Percentiles rank a stretch among this genome's conserved stretches.
Evolutionary conservation across 35 echinoderm and acorn worm species (phyloP).

Genomic region (Ophioderma brevispina): DNA sequence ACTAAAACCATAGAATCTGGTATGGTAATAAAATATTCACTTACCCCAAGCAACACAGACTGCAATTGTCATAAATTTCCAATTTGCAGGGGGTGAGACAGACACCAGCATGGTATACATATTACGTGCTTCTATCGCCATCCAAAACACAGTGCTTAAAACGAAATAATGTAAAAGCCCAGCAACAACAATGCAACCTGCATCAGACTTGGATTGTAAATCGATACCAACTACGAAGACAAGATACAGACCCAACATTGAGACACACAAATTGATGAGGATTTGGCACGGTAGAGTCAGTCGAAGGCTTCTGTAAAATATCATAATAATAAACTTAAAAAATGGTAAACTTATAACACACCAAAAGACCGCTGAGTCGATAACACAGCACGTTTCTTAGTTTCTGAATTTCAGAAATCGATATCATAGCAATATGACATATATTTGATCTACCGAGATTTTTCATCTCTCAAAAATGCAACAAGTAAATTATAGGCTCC

Average conservation of each 20-base stretch:
- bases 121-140: not conserved
- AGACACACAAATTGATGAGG: conserved; percentile 65
- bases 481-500: too few relatives aligned
- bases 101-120: not conserved
- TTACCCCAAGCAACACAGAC: not conserved
- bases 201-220: not conserved
- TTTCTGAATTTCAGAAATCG: too few relatives aligned
- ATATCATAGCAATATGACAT: too few relatives aligned
- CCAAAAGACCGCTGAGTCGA: too few relatives aligned
- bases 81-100: not conserved
- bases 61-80: not conserved
- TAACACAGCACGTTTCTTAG: too few relatives aligned
- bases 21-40: not conserved
- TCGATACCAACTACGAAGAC: conserved; percentile 73
- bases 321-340: too few relatives aligned
- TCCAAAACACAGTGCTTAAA: not conserved
- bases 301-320: conserved; percentile 64
- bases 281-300: conserved; percentile 60
- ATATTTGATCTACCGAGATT: too few relatives aligned
- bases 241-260: conserved; percentile 61
- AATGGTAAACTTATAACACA: too few relatives aligned
- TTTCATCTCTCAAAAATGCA: too few relatives aligned
- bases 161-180: not conserved
- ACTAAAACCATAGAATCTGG: too few relatives aligned
- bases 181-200: not conserved